Percentiles rank a stretch among this genome's conserved stretches.
Evolutionary conservation across 2,113 vertebrate species (phyloP).

Genomic region (Stigmatopora argus): DNA sequence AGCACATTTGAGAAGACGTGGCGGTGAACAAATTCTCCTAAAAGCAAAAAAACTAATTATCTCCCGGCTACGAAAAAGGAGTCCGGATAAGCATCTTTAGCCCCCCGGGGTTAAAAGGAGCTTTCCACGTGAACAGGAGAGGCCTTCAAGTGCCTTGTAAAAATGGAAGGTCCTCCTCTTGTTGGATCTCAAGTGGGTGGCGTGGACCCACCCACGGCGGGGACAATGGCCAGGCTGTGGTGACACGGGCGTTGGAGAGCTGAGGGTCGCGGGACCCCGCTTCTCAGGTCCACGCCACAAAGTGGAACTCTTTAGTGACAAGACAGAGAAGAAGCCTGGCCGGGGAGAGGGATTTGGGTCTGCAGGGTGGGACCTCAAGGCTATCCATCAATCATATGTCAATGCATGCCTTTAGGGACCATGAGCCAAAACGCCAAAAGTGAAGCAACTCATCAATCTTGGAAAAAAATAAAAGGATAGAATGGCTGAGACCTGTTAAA

Average conservation of each 20-base stretch:
- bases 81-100: slow-evolving; percentile 67
- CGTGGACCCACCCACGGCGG: slow-evolving; percentile 34
- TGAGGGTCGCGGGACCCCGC: slow-evolving; percentile 54
- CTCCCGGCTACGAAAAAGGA: slow-evolving; percentile 66
- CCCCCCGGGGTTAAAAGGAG: slow-evolving; percentile 61
- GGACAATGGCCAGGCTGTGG: slow-evolving; percentile 60
- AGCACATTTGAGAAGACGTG: slow-evolving; percentile 44
- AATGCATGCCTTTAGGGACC: slow-evolving; percentile 38
- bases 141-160: slow-evolving; percentile 68
- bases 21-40: slow-evolving; percentile 49
- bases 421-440: slow-evolving; percentile 15
- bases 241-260: slow-evolving; percentile 38
- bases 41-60: slow-evolving; percentile 59
- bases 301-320: slow-evolving; percentile 63
- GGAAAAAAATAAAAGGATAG: neutral
- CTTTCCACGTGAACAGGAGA: slow-evolving; percentile 52
- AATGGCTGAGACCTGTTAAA: neutral
- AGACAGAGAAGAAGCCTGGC: slow-evolving; percentile 47
- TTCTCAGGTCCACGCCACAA: slow-evolving; percentile 50
- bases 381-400: slow-evolving; percentile 61
- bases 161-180: slow-evolving; percentile 72
- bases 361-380: slow-evolving; percentile 43
- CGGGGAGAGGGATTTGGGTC: slow-evolving; percentile 28
- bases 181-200: slow-evolving; percentile 69
- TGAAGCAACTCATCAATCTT: slow-evolving; percentile 10